A percentile compares a stretch with the other conserved stretches of the same genome.
Conservation (phyloP, 2,797 vertebrate genomes). For the Odontamblyopus rebecca region DNA sequence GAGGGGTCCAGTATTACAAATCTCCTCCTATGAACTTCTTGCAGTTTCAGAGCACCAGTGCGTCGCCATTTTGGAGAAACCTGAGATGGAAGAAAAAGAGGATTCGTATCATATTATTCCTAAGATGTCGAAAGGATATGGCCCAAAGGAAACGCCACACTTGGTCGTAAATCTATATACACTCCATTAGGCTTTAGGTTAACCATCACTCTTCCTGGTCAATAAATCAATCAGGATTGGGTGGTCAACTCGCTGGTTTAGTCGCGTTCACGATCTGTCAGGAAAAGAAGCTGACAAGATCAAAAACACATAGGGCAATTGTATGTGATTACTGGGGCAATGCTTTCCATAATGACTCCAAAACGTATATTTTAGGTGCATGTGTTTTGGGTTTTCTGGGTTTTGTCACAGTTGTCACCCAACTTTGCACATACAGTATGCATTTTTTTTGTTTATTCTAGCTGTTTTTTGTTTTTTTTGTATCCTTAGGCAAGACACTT, state of each 20-base stretch:
- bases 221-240: slow-evolving; percentile 47
- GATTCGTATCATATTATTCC: slow-evolving; percentile 27
- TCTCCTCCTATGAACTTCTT: slow-evolving; percentile 58
- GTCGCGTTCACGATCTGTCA: slow-evolving; percentile 27
- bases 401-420: too few relatives aligned
- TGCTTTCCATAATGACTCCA: not conserved
- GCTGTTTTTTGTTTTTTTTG: not conserved
- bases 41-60: slow-evolving; percentile 69
- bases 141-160: slow-evolving; percentile 18
- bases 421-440: not conserved
- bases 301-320: not conserved
- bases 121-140: slow-evolving; percentile 25
- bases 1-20: slow-evolving; percentile 58
- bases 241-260: slow-evolving; percentile 27
- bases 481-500: not conserved
- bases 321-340: not conserved
- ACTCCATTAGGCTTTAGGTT: slow-evolving; percentile 46
- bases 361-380: not conserved
- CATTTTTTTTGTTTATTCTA: not conserved
- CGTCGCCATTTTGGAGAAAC: slow-evolving; percentile 8
- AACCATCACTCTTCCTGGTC: slow-evolving; percentile 35
- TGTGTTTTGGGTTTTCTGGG: not conserved
- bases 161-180: slow-evolving; percentile 37
- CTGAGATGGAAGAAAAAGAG: slow-evolving; percentile 1
- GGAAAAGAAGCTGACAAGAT: not conserved